phyloP scores from a whole-genome alignment of 1,140 invertebrate genomes.

The Lepidurus couesii region DNA sequence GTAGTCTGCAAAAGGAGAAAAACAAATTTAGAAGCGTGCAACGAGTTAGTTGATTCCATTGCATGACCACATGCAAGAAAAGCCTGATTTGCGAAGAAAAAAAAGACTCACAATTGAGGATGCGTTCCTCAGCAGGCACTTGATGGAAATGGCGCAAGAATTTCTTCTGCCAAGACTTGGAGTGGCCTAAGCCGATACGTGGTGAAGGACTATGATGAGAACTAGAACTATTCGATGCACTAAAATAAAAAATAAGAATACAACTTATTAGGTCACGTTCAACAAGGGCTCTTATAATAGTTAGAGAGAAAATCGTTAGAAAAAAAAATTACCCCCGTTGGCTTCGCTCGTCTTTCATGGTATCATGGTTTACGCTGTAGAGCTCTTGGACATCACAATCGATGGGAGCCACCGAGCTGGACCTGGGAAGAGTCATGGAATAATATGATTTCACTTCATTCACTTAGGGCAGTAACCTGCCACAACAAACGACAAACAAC shows the following conservation, averaged over 20 bases:
- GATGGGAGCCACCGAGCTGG: background rate
- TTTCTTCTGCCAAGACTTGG: slow-evolving; percentile 63
- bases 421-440: slow-evolving; percentile 5
- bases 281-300: no score
- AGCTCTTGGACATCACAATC: slow-evolving; percentile 21
- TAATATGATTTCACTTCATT: background rate
- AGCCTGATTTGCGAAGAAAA: background rate
- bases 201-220: background rate
- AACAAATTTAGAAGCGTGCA: slow-evolving; percentile 19
- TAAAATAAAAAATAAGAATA: background rate
- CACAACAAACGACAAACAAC: no score
- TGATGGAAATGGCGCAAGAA: slow-evolving; percentile 66
- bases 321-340: slow-evolving; percentile 6
- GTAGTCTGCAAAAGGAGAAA: slow-evolving; percentile 63
- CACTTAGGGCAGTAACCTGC: background rate
- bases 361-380: background rate
- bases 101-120: slow-evolving; percentile 64
- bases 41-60: background rate
- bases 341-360: slow-evolving; percentile 11
- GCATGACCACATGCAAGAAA: slow-evolving; percentile 9
- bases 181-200: background rate
- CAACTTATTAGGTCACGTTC: background rate
- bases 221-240: background rate
- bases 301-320: background rate
- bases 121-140: slow-evolving; percentile 65